phyloP scores from a whole-genome alignment of 2,113 vertebrate genomes.

The Octodon degus region DNA sequence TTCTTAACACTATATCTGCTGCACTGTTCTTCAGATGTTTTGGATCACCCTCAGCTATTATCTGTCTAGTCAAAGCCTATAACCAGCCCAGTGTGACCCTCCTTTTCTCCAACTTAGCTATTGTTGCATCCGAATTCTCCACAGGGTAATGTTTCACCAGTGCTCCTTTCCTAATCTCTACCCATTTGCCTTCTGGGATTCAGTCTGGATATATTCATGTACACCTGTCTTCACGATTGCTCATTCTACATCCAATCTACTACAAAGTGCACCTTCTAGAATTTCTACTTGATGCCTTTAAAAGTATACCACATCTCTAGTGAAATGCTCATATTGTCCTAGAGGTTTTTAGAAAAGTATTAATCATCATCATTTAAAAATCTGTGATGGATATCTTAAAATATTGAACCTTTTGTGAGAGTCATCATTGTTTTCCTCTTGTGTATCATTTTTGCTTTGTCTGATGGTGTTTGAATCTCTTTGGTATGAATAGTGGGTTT shows the following conservation, averaged over 20 bases:
- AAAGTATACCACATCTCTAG: neutral
- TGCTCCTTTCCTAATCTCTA: neutral
- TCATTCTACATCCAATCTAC: neutral
- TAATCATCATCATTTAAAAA: conserved; percentile 38
- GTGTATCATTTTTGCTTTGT: neutral
- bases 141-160: neutral
- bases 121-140: neutral
- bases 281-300: conserved; percentile 49
- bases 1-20: neutral
- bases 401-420: neutral
- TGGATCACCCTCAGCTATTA: neutral
- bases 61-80: neutral
- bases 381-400: neutral
- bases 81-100: neutral
- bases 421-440: conserved; percentile 21
- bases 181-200: neutral
- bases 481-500: neutral
- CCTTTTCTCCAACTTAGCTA: neutral
- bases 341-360: neutral
- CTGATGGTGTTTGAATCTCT: neutral
- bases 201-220: neutral
- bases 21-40: neutral
- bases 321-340: neutral
- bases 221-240: neutral
- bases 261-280: neutral